Percentiles rank a stretch among this genome's conserved stretches.
phyloP scores from a whole-genome alignment of 2,113 vertebrate genomes.

The Psephotus haematonotus region DNA sequence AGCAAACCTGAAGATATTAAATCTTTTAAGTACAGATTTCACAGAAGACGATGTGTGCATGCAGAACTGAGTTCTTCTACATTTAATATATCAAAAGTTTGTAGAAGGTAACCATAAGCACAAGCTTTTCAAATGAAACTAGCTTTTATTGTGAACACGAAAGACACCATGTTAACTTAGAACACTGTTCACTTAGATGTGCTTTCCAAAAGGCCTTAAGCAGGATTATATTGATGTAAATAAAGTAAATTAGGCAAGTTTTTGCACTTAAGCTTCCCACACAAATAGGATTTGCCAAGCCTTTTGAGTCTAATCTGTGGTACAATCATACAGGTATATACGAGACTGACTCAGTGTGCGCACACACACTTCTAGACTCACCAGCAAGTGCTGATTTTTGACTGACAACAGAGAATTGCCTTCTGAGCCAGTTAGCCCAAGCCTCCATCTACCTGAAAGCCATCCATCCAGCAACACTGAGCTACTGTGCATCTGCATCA shows the following conservation, averaged over 20 bases:
- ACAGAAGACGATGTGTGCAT: background rate
- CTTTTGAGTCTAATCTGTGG: background rate
- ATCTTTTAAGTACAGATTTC: background rate
- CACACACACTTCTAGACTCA: background rate
- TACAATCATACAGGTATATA: background rate
- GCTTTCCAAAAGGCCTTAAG: constrained; percentile 37
- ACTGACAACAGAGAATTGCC: background rate
- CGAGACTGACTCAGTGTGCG: background rate
- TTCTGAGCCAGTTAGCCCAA: background rate
- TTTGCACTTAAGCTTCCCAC: background rate
- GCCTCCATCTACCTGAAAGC: constrained; percentile 30
- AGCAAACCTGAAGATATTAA: background rate
- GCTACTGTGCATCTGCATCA: background rate
- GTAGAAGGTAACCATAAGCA: background rate
- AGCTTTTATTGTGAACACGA: background rate
- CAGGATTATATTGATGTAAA: constrained; percentile 20
- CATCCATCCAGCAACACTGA: background rate
- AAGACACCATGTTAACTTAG: background rate
- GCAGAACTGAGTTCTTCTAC: background rate
- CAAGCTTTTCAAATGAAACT: background rate
- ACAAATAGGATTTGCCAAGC: background rate
- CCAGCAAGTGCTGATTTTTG: constrained; percentile 1
- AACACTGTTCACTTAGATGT: background rate
- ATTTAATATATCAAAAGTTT: background rate
- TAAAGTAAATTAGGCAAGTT: constrained; percentile 36